Base-by-base conservation (phyloP, 2,113 vertebrate species). In the Amblyornis subalaris region DNA sequence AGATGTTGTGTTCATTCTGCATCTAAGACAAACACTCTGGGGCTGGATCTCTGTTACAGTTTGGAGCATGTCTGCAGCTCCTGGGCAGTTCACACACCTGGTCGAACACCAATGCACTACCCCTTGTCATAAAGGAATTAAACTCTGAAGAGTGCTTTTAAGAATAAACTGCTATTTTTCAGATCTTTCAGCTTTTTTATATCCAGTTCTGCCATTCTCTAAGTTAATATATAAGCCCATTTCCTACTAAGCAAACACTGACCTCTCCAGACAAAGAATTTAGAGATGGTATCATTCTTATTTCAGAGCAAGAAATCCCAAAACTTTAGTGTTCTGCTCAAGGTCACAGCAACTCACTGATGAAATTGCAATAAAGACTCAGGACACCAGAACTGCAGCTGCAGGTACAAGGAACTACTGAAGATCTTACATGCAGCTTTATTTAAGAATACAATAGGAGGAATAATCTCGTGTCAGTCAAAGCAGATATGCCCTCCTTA, bases 391-490 rank as follows among this genome's bases (percentile, higher is more conserved):
- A 82, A 93, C 42, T 91, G 50, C 85, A 96, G 88, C 58, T 95
- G 71, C 81, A 94, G 75, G 61, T 91, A 76, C 82, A 85, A 84
- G 66, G 54, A 87, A 28, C 60, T 65, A 28, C 1, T 40, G 50
- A 76, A 85, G 62, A 55, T 62, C 82, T 70, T 58, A 73, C 67
- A 62, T 22, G 47, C 60, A 77, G 89, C 44, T 93, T 75, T 83
- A 88, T 76, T 94, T 92, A 38, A 92, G 89, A 94, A 50, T 65
- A 81, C 36, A 89, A 88, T 61, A 77, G 81, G 60, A 53, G 90
- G 89, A 89, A 88, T 70, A 85, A 94, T 67, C 86, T 78, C 51
- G 62, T 4, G n/a, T 75, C 92, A 88, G 58, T 69, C 85, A 91
- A 55, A 62, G 89, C 55, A 95, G 85, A 58, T 14, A 70, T 6